Base-by-base conservation (phyloP, 1,140 invertebrate genomes). In the Heliconius nattereri region DNA sequence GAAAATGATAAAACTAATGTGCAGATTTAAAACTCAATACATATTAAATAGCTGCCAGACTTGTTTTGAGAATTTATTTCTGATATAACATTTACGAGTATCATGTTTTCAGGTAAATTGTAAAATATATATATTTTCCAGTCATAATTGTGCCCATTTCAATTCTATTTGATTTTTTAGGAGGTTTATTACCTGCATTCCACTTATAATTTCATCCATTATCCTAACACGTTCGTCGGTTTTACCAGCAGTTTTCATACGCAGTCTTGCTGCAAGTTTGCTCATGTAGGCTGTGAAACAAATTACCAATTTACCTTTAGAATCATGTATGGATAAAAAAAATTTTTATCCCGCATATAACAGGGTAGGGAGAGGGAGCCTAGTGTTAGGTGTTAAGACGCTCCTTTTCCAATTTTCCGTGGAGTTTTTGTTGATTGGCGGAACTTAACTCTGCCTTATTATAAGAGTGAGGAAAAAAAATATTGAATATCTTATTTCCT, bases 151-250 rank as follows among this genome's bases (percentile, higher is more conserved):
- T 23, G 54, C 3, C n/a, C 7, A 57, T n/a, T n/a, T n/a, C 9
- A 52, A 52, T 52, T 20, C 1, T 19, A 52, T 20, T 7, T 7
- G 7, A 20, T 52, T 52, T 45, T 52, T 20, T 20, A 20, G 16
- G 7, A 52, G 7, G 6, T 52, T 52, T 0, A 57, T 52, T 77
- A 98, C 96, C 91, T 97, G 95, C 92, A 98, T 97, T 23, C 97
- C 97, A 52, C 95, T 95, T 71, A 98, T 96, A 72, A 98, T 97
- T 95, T 98, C 97, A 87, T 97, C 97, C 97, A 98, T 97, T 78
- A 97, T 94, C 78, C 96, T 95, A 7, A 98, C 96, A 79, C 97
- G 91, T 87, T 97, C 96, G 91, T 98, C 97, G 2, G 97, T 97
- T 83, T 95, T 94, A 60, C 93, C 86, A 1, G 96, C 96, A 40